phyloP scores from a whole-genome alignment of 2,888 invertebrate genomes.

The Cetonia aurata region DNA sequence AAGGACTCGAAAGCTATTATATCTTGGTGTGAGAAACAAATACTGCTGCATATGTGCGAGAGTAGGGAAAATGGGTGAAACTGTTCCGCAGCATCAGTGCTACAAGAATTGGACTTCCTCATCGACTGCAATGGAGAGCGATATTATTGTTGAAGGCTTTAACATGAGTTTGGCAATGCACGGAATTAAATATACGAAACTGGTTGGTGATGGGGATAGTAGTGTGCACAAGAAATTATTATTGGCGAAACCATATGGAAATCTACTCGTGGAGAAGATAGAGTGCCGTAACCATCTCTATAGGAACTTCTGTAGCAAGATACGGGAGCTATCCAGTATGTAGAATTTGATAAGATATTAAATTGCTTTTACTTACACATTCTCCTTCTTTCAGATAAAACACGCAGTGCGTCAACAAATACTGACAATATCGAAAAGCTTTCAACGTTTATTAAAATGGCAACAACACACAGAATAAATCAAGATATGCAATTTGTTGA shows the following conservation, averaged over 20 bases:
- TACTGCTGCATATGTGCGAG: conserved; percentile 37
- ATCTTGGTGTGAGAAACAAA: neutral
- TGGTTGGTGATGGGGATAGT: conserved; percentile 50
- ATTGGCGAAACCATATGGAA: conserved; percentile 37
- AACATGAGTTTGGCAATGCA: conserved; percentile 44
- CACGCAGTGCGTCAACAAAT: no score
- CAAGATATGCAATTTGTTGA: no score
- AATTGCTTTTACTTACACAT: no score
- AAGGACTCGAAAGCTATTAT: no score
- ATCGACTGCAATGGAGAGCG: conserved; percentile 45
- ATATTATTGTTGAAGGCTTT: conserved; percentile 48
- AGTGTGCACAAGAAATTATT: conserved; percentile 41
- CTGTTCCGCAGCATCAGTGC: conserved; percentile 14
- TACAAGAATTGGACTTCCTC: conserved; percentile 45
- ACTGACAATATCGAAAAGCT: no score
- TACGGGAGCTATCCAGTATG: no score
- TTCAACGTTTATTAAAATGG: no score
- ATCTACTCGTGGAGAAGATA: conserved; percentile 45
- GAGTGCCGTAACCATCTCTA: conserved; percentile 49
- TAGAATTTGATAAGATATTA: no score
- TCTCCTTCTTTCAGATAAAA: no score
- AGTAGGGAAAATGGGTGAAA: neutral
- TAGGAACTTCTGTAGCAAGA: no score
- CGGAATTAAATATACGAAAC: conserved; percentile 43
- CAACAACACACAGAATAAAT: no score